A percentile compares a stretch with the other conserved stretches of the same genome.
These are phyloP conservation scores for Andricus quercusramuli DNA, from an alignment of 2,888 invertebrate species.

Conservation along the genomic window DNA sequence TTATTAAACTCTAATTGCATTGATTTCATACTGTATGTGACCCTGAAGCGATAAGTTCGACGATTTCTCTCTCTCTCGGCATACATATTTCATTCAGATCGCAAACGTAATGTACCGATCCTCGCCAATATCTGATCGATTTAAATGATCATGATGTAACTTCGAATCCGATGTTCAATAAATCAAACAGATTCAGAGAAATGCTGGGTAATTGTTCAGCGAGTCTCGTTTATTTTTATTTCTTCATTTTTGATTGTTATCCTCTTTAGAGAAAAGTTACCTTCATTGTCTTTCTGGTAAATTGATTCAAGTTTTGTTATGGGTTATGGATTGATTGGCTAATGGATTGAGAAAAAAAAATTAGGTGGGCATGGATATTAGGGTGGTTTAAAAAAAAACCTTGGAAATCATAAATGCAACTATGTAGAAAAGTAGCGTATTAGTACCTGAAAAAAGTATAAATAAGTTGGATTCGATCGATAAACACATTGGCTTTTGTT, in stretches of 20 bases:
- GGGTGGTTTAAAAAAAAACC: too few relatives aligned
- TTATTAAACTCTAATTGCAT: constrained; percentile 41
- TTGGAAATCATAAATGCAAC: too few relatives aligned
- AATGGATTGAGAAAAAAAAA: too few relatives aligned
- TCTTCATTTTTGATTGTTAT: background rate
- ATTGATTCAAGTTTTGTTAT: too few relatives aligned
- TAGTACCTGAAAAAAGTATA: too few relatives aligned
- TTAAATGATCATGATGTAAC: constrained; percentile 4
- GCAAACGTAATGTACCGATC: constrained; percentile 13
- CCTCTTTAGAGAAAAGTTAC: background rate
- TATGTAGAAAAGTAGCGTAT: too few relatives aligned
- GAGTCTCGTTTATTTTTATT: background rate
- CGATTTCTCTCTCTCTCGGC: background rate
- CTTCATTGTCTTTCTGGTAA: too few relatives aligned
- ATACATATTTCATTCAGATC: background rate
- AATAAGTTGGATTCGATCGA: too few relatives aligned
- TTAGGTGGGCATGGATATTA: too few relatives aligned
- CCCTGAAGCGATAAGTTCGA: background rate
- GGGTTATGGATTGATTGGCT: too few relatives aligned
- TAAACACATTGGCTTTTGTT: too few relatives aligned
- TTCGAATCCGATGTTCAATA: background rate
- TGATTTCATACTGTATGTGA: constrained; percentile 21
- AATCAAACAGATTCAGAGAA: constrained; percentile 53
- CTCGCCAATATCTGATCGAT: constrained; percentile 13
- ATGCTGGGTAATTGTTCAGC: constrained; percentile 7